phyloP scores from a whole-genome alignment of 2,113 vertebrate species.

The Spheniscus mendiculus region DNA sequence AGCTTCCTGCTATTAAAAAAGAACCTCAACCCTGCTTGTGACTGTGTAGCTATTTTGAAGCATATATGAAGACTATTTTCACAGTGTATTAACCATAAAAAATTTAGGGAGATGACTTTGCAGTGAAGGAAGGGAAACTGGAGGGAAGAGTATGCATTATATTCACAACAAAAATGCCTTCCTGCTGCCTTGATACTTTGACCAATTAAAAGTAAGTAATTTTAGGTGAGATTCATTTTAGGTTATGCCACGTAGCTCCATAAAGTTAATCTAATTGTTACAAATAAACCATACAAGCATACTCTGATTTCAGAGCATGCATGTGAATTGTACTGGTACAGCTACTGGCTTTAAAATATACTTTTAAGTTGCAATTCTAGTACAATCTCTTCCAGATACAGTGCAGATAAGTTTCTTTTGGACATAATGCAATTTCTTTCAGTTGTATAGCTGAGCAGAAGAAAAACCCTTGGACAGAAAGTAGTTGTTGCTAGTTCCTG shows the following conservation, averaged over 20 bases:
- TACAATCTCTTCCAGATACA: not conserved
- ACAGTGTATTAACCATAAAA: not conserved
- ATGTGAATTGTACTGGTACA: not conserved
- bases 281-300: not conserved
- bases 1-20: not conserved
- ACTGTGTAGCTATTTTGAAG: not conserved
- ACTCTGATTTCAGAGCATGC: not conserved
- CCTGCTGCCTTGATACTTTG: not conserved
- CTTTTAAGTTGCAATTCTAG: not conserved
- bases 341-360: not conserved
- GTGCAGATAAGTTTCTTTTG: not conserved
- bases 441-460: not conserved
- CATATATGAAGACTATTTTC: not conserved
- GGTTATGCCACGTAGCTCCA: not conserved
- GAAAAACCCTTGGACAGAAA: not conserved
- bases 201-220: not conserved
- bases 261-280: not conserved
- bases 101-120: not conserved
- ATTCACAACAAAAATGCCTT: not conserved
- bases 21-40: not conserved
- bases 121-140: not conserved
- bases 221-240: not conserved
- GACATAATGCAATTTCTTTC: not conserved
- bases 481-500: not conserved
- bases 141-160: not conserved